Evolutionary conservation across 2,888 invertebrate genomes (phyloP), one percentile per base, ranked within the genome.

Genomic region (Hyppa rectilinea): DNA sequence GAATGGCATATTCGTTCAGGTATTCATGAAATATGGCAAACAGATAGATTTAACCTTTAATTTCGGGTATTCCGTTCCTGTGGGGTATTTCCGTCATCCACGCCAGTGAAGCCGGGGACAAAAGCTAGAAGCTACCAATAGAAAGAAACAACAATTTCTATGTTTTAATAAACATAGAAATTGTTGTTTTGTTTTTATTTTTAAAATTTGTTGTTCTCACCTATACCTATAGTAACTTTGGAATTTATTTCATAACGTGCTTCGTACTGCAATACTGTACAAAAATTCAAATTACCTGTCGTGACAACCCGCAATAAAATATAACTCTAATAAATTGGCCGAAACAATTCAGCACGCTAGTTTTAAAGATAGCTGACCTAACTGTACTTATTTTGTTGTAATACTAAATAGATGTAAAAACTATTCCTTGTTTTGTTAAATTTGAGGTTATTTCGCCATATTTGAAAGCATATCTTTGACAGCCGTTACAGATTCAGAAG

Each of bases 211-310:
- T 50, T 60, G 10, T 56, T n/a, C n/a, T n/a, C 43, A 12, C 17
- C 4, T 29, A 14, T n/a, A n/a, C n/a, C n/a, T n/a, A 34, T 36
- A 20, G 49, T 34, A 53, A 59, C 72, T 72, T 43, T 59, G 20
- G 26, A 31, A 70, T 45, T 49, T 50, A 59, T 63, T 56, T 59
- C n/a, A 23, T 61, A 58, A 52, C 63, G 60, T 80, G 58, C 20
- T 55, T 43, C 34, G 6, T 29, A 50, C 17, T 50, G 50, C 26
- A 50, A 36, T 12, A n/a, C n/a, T 58, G 61, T 61, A 71, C 62
- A 62, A 61, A 75, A 75, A 79, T 78, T 68, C 49, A 71, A 79
- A 79, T 75, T 83, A 63, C 67, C 23, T 79, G 49, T 67, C 81
- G 70, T 80, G 81, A 36, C 64, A 80, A 45, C 20, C 34, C 14